phyloP scores from a whole-genome alignment of 2,797 vertebrate genomes.

The Chiloscyllium punctatum region DNA sequence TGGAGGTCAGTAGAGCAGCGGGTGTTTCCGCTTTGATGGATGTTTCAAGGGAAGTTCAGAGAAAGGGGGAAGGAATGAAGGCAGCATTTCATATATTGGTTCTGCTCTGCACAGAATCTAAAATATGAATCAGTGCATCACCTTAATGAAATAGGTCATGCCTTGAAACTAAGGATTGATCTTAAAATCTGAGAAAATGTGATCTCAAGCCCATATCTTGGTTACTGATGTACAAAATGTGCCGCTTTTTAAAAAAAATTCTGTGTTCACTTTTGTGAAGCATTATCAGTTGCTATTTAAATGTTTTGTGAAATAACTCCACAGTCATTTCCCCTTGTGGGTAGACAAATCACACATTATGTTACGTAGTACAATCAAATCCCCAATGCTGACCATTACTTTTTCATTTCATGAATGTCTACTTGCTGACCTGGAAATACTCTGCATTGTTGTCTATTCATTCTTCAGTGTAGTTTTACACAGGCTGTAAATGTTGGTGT shows the following conservation, averaged over 20 bases:
- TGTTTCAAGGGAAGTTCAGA: neutral
- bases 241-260: neutral
- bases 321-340: neutral
- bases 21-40: constrained; percentile 14
- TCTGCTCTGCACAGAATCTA: neutral
- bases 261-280: neutral
- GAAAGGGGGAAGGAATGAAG: neutral
- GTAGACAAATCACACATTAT: neutral
- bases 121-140: neutral
- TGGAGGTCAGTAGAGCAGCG: constrained; percentile 12
- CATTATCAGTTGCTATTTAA: neutral
- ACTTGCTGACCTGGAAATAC: neutral
- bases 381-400: neutral
- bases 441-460: neutral
- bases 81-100: neutral
- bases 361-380: neutral
- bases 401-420: neutral
- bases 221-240: neutral
- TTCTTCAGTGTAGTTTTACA: neutral
- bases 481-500: no score
- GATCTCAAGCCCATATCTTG: neutral
- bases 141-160: neutral
- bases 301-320: neutral
- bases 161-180: neutral
- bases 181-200: neutral